These are phyloP conservation scores for Phaethon lepturus DNA, from an alignment of 2,113 vertebrate species.

Conservation along the genomic window DNA sequence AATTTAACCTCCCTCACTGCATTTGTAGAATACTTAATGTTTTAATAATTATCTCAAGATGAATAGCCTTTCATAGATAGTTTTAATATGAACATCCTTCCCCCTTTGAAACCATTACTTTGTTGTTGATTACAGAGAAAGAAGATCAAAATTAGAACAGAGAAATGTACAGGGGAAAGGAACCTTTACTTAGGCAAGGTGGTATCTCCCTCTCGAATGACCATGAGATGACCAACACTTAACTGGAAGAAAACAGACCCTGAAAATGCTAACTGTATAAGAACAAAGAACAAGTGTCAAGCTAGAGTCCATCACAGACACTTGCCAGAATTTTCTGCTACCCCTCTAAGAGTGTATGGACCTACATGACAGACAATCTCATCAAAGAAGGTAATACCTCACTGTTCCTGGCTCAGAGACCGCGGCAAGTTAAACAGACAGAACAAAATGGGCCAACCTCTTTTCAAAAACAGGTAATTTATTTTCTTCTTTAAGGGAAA, in stretches of 20 bases:
- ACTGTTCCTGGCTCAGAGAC: background rate
- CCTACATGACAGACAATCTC: background rate
- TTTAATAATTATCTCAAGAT: background rate
- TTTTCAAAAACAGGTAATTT: rapidly evolving
- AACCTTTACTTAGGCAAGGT: background rate
- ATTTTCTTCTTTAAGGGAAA: background rate
- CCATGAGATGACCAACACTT: background rate
- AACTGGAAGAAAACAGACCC: background rate
- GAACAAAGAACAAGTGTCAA: background rate
- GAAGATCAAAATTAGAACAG: background rate
- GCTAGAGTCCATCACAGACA: background rate
- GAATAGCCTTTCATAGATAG: background rate
- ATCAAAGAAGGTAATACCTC: background rate
- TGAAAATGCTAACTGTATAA: background rate
- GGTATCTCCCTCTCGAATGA: background rate
- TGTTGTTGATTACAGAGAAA: background rate
- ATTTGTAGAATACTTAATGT: background rate
- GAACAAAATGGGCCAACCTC: background rate
- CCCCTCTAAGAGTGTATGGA: background rate
- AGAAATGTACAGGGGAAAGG: background rate
- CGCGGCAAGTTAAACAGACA: background rate
- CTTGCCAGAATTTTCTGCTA: background rate
- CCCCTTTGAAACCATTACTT: background rate
- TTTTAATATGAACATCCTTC: background rate
- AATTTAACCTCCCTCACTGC: background rate